Evolutionary conservation across 2,113 vertebrate genomes (phyloP), one percentile per base, ranked within the genome.

Genomic region (Sialia sialis): DNA sequence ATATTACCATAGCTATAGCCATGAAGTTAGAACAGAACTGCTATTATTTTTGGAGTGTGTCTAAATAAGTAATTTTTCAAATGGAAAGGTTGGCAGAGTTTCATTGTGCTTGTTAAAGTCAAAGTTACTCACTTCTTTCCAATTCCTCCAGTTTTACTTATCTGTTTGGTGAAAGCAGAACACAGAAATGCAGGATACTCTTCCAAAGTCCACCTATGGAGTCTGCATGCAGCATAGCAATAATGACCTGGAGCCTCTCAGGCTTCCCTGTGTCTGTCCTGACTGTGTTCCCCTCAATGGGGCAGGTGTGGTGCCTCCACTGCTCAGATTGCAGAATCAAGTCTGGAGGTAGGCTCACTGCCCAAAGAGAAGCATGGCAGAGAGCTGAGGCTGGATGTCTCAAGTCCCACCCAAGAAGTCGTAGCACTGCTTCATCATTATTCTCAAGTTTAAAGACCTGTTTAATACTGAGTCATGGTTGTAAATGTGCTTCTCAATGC

Each of bases 341-440:
- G 19, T 21, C 46, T 0, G 0, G 9, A 19, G 49, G 26, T 19
- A 5, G 36, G 29, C 55, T 86, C 0, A 1, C 3, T 4, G 25
- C 22, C 26, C 4, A 1, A 39, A 56, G 38, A 32, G 49, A 3
- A 6, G 29, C 59, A 11, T 0, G 0, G 16, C 26, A 27, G 32
- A 56, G 34, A 62, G 11, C 36, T 19, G 43, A 26, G 20, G 26
- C 60, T 62, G 23, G 6, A 12, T 21, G 36, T 75, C 49, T 29
- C 29, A 20, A 5, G 30, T 56, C 14, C 59, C 58, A 21, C 36
- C 4, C 16, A 14, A 23, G n/a, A 39, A 15, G n/a, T 58, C 34
- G 43, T 0, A 0, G 29, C 3, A 0, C 19, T 16, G 27, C 44
- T 10, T 52, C 43, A 11, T 73, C 41, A 51, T 95, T 72, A 19